phyloP scores from a whole-genome alignment of 2,113 vertebrate genomes.

The Ictalurus furcatus region DNA sequence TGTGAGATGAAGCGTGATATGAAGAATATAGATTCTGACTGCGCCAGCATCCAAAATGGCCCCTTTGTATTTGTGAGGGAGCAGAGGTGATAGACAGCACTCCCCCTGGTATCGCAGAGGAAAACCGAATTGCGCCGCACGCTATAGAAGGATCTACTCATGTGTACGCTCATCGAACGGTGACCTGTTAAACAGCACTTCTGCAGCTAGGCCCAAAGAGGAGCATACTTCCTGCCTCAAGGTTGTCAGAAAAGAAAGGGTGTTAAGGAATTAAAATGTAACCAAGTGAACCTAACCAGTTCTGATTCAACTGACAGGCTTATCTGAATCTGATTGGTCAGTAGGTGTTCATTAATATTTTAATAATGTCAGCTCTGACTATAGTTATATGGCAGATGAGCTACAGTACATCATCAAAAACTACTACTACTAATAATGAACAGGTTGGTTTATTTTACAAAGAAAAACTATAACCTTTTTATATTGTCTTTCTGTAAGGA shows the following conservation, averaged over 20 bases:
- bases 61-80: slow-evolving; percentile 39
- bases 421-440: neutral
- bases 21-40: slow-evolving; percentile 53
- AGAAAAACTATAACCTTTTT: neutral
- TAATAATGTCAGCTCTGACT: too few relatives aligned
- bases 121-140: neutral
- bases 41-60: slow-evolving; percentile 47
- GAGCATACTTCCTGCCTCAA: neutral
- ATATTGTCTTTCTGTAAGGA: neutral
- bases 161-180: slow-evolving; percentile 12
- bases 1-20: slow-evolving; percentile 66
- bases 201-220: neutral
- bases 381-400: neutral
- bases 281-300: neutral
- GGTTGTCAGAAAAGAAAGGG: neutral
- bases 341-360: neutral
- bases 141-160: neutral
- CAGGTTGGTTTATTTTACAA: neutral
- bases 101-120: neutral
- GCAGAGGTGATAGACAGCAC: slow-evolving; percentile 51
- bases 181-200: slow-evolving; percentile 25
- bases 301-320: neutral
- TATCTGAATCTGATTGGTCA: neutral
- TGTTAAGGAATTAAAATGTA: neutral
- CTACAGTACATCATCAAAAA: neutral